These are phyloP conservation scores for Diplolepis rosae DNA, from an alignment of 2,888 invertebrate species.

Conservation along the genomic window DNA sequence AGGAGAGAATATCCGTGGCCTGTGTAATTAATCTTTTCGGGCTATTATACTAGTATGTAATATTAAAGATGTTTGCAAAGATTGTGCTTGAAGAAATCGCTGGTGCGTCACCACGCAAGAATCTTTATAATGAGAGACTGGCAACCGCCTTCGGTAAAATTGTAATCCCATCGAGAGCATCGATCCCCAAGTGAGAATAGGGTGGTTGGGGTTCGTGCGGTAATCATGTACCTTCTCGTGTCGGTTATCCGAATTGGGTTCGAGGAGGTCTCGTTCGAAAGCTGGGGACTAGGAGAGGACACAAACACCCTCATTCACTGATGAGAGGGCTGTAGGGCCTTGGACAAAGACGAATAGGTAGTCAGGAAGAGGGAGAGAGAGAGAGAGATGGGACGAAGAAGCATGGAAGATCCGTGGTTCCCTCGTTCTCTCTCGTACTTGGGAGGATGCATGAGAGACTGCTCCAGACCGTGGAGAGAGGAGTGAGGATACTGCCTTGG, in stretches of 20 bases:
- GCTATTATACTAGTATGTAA: no score
- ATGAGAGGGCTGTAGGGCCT: conserved; percentile 49
- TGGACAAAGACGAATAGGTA: conserved; percentile 10
- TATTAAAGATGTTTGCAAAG: conserved; percentile 11
- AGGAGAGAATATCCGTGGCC: background rate
- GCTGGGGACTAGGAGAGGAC: conserved; percentile 63
- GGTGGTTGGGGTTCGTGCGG: conserved; percentile 40
- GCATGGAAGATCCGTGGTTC: conserved; percentile 58
- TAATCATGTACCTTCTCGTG: conserved; percentile 55
- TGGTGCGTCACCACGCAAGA: conserved; percentile 21
- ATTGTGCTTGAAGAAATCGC: conserved; percentile 3
- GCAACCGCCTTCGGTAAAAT: conserved; percentile 15
- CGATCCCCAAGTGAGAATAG: conserved; percentile 37
- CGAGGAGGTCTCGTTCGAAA: conserved; percentile 60
- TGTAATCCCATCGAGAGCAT: conserved; percentile 25
- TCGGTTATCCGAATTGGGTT: conserved; percentile 65
- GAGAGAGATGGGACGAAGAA: conserved; percentile 29
- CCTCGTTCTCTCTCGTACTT: conserved; percentile 37
- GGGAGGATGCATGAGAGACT: conserved; percentile 67
- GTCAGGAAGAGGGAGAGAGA: conserved; percentile 16
- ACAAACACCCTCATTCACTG: conserved; percentile 61
- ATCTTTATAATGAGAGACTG: conserved; percentile 24
- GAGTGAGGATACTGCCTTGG: conserved; percentile 47
- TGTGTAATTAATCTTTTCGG: conserved; percentile 1
- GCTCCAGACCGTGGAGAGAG: conserved; percentile 65